Percentiles rank a stretch among this genome's conserved stretches.
These are phyloP conservation scores for Formicarius rufipectus DNA, from an alignment of 2,113 vertebrate species.

Conservation along the genomic window DNA sequence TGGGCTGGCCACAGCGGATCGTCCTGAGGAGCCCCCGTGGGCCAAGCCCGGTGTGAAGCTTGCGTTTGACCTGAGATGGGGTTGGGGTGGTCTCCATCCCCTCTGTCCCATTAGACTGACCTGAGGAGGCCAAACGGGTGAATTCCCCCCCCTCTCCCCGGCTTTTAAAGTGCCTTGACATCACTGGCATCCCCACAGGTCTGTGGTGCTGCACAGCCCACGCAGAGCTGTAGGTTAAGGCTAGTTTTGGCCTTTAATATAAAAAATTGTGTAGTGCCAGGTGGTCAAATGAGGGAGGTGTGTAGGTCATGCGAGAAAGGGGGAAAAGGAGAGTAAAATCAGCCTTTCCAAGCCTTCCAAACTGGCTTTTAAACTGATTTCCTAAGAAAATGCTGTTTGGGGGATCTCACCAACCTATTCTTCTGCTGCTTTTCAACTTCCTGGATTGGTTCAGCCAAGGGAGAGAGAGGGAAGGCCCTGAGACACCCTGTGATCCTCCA, in stretches of 20 bases:
- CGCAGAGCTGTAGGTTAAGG: background rate
- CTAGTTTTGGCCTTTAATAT: background rate
- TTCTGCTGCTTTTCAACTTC: background rate
- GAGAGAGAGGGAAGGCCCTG: background rate
- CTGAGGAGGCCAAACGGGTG: background rate
- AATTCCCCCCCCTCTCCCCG: background rate
- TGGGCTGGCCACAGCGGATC: fast-evolving
- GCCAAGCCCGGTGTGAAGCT: fast-evolving
- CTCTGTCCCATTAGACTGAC: fast-evolving
- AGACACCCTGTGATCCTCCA: background rate
- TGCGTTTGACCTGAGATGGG: fast-evolving
- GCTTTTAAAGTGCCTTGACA: background rate
- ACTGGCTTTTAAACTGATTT: background rate
- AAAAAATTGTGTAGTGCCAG: background rate
- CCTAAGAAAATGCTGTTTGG: background rate
- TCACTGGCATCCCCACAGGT: background rate
- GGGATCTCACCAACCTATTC: background rate
- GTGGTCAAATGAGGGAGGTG: background rate
- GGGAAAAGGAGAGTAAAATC: background rate
- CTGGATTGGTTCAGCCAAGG: background rate
- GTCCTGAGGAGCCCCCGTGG: background rate
- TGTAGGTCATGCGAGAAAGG: background rate
- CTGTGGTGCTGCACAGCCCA: background rate
- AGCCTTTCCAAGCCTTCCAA: background rate
- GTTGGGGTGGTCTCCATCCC: background rate